Evolutionary conservation across 2,888 invertebrate species (phyloP).

Genomic region (Sminthurides aquaticus): DNA sequence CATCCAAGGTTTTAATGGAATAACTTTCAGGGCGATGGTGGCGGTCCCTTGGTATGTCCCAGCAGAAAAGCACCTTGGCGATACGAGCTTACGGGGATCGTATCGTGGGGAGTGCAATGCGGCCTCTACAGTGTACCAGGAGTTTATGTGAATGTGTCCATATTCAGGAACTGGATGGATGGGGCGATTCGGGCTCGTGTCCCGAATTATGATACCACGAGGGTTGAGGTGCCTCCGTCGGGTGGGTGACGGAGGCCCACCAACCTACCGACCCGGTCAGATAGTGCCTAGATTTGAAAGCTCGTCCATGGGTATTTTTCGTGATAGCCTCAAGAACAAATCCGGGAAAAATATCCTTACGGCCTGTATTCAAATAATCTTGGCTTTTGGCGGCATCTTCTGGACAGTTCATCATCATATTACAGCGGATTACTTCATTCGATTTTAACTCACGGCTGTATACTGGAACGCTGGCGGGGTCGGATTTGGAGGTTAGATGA

Average conservation of each 20-base stretch:
- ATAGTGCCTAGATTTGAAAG: not conserved
- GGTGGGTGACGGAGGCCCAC: conserved; percentile 35
- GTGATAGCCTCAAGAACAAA: not conserved
- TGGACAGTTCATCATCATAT: no score
- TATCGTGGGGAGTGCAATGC: conserved; percentile 39
- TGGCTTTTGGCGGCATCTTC: no score
- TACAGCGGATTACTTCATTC: no score
- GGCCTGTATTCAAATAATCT: no score
- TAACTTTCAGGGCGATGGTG: conserved; percentile 33
- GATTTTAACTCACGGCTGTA: no score
- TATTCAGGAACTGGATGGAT: conserved; percentile 35
- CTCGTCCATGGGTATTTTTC: not conserved
- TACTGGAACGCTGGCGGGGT: no score
- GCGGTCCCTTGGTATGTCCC: conserved; percentile 40
- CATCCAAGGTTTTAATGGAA: no score
- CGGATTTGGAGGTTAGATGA: no score
- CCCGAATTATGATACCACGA: conserved; percentile 30
- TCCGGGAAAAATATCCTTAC: no score
- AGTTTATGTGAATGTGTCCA: not conserved
- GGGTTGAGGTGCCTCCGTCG: conserved; percentile 26
- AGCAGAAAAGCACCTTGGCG: conserved; percentile 40
- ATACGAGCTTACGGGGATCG: conserved; percentile 37
- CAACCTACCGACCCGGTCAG: not conserved
- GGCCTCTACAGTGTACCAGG: conserved; percentile 37
- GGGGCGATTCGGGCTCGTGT: conserved; percentile 24